These are phyloP conservation scores for Pantherophis vulpinus DNA, from an alignment of 2,797 vertebrate genomes.

Conservation along the genomic window DNA sequence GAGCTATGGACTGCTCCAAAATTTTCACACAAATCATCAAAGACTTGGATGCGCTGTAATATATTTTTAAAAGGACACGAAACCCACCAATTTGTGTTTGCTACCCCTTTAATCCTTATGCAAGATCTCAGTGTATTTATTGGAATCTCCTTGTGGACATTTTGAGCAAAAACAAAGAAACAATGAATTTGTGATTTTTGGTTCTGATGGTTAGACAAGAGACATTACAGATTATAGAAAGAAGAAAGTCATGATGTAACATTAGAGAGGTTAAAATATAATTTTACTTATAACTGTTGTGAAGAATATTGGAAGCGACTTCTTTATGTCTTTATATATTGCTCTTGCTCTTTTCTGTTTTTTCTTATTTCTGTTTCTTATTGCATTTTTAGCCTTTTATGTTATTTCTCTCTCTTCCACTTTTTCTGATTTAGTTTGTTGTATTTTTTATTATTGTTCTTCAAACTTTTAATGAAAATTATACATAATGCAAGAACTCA, in stretches of 20 bases:
- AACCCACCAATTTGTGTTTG: neutral
- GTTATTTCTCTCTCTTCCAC: neutral
- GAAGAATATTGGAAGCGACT: neutral
- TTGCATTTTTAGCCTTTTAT: neutral
- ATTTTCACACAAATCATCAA: neutral
- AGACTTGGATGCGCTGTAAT: neutral
- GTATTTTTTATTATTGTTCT: neutral
- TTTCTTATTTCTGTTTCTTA: neutral
- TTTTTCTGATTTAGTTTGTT: neutral
- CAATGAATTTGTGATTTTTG: neutral
- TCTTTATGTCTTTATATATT: neutral
- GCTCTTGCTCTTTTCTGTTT: neutral
- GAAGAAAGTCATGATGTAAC: neutral
- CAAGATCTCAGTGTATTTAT: neutral
- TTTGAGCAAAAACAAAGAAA: neutral
- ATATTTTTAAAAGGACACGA: constrained; percentile 6
- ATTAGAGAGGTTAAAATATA: neutral
- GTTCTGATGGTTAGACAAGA: neutral
- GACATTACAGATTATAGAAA: neutral
- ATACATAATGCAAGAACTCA: neutral
- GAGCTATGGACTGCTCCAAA: neutral
- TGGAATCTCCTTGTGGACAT: neutral
- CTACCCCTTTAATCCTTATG: neutral
- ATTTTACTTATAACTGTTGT: neutral
- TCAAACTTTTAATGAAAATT: neutral